These are phyloP conservation scores for Agonopterix arenella DNA, from an alignment of 2,888 invertebrate genomes.

Conservation along the genomic window DNA sequence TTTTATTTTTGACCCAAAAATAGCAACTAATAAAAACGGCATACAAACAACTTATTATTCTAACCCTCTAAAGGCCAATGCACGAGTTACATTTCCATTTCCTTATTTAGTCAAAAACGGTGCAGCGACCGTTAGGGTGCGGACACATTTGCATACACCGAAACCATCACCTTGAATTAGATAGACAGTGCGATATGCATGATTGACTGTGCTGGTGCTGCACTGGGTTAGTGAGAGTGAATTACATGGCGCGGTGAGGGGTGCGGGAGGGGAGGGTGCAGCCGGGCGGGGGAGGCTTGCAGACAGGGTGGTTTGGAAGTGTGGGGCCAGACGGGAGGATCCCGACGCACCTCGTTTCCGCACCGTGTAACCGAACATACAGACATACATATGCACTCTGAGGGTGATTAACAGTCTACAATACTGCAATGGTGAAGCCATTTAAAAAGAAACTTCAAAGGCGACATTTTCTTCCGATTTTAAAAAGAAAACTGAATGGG, in stretches of 20 bases:
- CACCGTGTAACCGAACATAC: conserved; percentile 39
- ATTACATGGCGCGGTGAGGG: conserved; percentile 54
- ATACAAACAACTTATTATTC: not conserved
- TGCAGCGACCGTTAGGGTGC: conserved; percentile 4
- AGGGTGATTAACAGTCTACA: conserved; percentile 23
- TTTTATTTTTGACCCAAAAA: too few relatives aligned
- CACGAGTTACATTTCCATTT: not conserved
- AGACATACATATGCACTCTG: conserved; percentile 38
- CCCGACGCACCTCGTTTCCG: conserved; percentile 67
- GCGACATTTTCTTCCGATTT: conserved; percentile 6
- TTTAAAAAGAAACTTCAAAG: conserved; percentile 3
- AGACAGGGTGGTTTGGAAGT: conserved; percentile 58
- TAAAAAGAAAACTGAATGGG: conserved; percentile 1
- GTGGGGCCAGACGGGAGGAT: conserved; percentile 72
- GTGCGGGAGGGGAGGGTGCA: conserved; percentile 29
- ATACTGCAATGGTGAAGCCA: not conserved
- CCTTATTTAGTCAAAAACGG: not conserved
- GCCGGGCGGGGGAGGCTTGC: conserved; percentile 31
- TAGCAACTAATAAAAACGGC: too few relatives aligned
- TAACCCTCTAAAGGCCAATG: not conserved
- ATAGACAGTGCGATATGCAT: conserved; percentile 56
- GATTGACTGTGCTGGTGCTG: conserved; percentile 70
- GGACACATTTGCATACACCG: conserved; percentile 10
- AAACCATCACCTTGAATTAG: conserved; percentile 58
- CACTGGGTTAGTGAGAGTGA: conserved; percentile 78